A percentile compares a stretch with the other conserved stretches of the same genome.
These are phyloP conservation scores for Sebastes nivosus DNA, from an alignment of 2,797 vertebrate genomes.

Conservation along the genomic window DNA sequence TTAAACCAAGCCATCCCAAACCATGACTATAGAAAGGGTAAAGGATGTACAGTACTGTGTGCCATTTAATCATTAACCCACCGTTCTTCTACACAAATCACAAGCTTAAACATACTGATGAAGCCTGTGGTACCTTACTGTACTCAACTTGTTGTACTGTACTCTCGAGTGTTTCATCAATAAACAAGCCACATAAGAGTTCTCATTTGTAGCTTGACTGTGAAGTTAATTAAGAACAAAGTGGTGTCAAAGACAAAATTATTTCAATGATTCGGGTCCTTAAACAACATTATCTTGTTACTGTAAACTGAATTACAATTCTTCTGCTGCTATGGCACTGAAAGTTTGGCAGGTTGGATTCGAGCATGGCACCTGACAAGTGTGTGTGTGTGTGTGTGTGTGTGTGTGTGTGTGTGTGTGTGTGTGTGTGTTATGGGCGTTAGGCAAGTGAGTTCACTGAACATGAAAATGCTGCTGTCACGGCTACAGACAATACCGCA, in stretches of 20 bases:
- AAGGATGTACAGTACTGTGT: neutral
- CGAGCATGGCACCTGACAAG: neutral
- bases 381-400: neutral
- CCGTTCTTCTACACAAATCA: neutral
- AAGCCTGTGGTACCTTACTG: too few relatives aligned
- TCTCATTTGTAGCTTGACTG: neutral
- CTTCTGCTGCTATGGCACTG: neutral
- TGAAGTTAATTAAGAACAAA: neutral
- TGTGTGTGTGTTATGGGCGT: too few relatives aligned
- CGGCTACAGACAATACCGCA: neutral
- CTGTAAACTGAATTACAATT: neutral
- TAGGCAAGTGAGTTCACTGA: neutral
- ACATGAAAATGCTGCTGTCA: neutral
- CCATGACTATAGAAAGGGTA: neutral
- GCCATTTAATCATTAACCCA: neutral
- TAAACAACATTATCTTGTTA: neutral
- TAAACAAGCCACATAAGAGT: neutral
- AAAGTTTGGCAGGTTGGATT: neutral
- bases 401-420: too few relatives aligned
- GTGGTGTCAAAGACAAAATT: too few relatives aligned
- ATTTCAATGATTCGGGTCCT: neutral
- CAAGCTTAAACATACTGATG: too few relatives aligned
- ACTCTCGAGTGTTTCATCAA: neutral
- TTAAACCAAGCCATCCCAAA: neutral
- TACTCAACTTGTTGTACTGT: neutral